Evolutionary conservation across 2,113 vertebrate genomes (phyloP).

Genomic region (Pangasianodon gigas): DNA sequence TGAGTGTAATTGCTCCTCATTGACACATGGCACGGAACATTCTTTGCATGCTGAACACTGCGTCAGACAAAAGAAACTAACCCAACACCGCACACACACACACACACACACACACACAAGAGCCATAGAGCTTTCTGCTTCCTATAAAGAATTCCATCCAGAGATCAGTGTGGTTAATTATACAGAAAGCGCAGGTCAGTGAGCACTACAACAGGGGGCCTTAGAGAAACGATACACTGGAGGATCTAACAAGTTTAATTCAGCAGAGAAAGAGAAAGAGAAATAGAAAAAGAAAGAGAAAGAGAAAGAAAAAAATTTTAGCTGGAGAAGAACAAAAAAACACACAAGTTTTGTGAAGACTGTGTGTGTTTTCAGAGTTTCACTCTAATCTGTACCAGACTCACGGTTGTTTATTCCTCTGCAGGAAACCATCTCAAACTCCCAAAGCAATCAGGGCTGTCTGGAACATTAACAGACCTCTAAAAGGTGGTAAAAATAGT

Average conservation of each 20-base stretch:
- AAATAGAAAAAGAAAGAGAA: not conserved
- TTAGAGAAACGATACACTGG: not conserved
- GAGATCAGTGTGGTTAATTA: constrained; percentile 19
- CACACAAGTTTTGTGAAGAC: not conserved
- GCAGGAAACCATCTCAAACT: constrained; percentile 18
- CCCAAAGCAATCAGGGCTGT: constrained; percentile 24
- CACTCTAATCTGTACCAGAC: constrained; percentile 27
- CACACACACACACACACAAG: constrained; percentile 14
- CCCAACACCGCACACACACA: constrained; percentile 18
- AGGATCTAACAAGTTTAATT: not conserved
- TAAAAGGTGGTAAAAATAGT: constrained; percentile 22
- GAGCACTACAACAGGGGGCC: not conserved
- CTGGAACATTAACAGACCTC: constrained; percentile 16
- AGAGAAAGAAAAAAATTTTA: not conserved
- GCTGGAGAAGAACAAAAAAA: not conserved
- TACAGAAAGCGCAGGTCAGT: constrained; percentile 7
- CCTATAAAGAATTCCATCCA: constrained; percentile 47
- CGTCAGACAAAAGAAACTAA: constrained; percentile 39
- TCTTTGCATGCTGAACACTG: constrained; percentile 51
- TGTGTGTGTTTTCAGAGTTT: not conserved
- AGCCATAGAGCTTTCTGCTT: constrained; percentile 34
- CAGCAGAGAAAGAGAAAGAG: not conserved
- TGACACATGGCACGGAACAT: constrained; percentile 56
- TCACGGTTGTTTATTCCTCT: constrained; percentile 16
- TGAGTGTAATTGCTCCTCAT: constrained; percentile 59